Evolutionary conservation across 2,113 vertebrate species (phyloP).

Genomic region (Antidorcas marsupialis): DNA sequence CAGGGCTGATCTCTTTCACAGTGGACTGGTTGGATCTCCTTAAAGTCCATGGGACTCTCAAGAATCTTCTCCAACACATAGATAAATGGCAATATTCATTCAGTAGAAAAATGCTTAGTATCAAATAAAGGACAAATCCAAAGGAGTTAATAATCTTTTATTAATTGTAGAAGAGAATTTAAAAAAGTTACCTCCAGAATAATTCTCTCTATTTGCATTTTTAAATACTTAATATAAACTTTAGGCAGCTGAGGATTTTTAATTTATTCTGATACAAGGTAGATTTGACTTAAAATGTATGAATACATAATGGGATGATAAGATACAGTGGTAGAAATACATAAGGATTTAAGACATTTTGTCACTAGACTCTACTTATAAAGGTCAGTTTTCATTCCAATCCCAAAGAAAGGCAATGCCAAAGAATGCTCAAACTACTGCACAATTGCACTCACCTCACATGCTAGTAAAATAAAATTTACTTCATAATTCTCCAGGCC

Average conservation of each 20-base stretch:
- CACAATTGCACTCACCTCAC: too few species aligned
- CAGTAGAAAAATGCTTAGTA: background rate
- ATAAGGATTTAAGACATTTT: background rate
- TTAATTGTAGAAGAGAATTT: background rate
- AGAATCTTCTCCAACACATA: too few species aligned
- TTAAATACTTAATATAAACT: background rate
- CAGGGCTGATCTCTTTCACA: too few species aligned
- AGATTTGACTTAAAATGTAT: background rate
- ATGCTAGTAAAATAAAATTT: too few species aligned
- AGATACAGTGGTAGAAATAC: background rate
- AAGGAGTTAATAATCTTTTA: background rate
- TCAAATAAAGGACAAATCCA: background rate
- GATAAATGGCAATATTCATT: background rate
- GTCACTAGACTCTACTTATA: background rate
- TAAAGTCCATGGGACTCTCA: too few species aligned
- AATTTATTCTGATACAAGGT: background rate
- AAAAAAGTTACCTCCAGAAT: background rate
- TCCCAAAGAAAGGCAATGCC: too few species aligned
- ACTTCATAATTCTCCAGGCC: too few species aligned
- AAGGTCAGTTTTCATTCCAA: too few species aligned
- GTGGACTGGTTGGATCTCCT: too few species aligned
- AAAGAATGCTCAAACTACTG: too few species aligned
- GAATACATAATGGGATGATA: background rate
- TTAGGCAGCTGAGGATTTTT: background rate
- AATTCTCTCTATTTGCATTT: background rate